Percentiles rank a stretch among this genome's conserved stretches.
These are phyloP conservation scores for Notothenia coriiceps DNA, from an alignment of 2,113 vertebrate genomes.

Conservation along the genomic window DNA sequence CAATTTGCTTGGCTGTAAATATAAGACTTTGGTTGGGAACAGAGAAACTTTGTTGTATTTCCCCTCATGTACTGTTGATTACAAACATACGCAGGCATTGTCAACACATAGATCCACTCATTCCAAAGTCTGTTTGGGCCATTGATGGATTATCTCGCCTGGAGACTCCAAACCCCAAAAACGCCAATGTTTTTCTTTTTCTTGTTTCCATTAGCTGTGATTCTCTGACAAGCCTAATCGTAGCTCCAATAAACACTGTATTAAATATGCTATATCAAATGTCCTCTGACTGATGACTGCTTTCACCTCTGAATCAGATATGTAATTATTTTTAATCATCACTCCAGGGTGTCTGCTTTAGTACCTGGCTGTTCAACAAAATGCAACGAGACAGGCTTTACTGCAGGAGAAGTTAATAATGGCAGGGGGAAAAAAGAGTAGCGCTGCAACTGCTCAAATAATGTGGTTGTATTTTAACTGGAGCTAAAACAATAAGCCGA, in stretches of 20 bases:
- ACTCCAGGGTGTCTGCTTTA: constrained; percentile 22
- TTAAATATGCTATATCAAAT: constrained; percentile 56
- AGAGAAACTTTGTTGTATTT: constrained; percentile 66
- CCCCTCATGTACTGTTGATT: constrained; percentile 74
- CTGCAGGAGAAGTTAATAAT: background rate
- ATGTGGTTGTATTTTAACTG: background rate
- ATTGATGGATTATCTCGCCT: constrained; percentile 74
- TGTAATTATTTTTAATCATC: constrained; percentile 50
- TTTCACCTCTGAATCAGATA: constrained; percentile 49
- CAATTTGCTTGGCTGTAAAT: constrained; percentile 79
- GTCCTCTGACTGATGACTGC: constrained; percentile 35
- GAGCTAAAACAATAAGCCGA: background rate
- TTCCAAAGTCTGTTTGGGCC: constrained; percentile 68
- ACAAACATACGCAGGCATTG: constrained; percentile 75
- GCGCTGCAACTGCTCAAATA: constrained; percentile 7
- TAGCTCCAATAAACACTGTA: constrained; percentile 42
- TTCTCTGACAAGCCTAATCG: constrained; percentile 43
- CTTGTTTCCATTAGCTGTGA: constrained; percentile 60
- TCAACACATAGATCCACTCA: constrained; percentile 69
- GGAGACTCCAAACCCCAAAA: constrained; percentile 59
- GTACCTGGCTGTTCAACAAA: constrained; percentile 25
- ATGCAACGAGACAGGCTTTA: constrained; percentile 13
- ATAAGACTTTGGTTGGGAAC: constrained; percentile 73
- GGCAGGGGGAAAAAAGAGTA: background rate
- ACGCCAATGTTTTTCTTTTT: constrained; percentile 63